Percentiles rank a stretch among this genome's conserved stretches.
Evolutionary conservation across 1,140 invertebrate species (phyloP).

Genomic region (Chrysomallon squamiferum): DNA sequence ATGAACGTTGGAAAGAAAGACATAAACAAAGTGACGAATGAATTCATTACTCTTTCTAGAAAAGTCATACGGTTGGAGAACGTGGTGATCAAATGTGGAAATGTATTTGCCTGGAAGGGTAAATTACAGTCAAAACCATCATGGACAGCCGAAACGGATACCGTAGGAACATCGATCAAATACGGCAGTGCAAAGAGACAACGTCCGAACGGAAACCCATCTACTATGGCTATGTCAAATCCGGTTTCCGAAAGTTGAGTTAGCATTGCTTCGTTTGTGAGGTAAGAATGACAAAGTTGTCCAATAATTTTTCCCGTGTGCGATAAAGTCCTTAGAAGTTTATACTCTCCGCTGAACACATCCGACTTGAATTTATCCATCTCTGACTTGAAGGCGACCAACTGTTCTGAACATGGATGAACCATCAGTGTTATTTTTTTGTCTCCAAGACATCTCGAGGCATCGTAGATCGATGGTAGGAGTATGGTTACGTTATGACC

Average conservation of each 20-base stretch:
- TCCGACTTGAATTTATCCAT: neutral
- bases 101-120: neutral
- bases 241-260: neutral
- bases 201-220: neutral
- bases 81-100: neutral
- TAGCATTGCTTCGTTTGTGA: neutral
- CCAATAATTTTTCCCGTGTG: neutral
- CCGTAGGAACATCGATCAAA: neutral
- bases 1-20: too few relatives aligned
- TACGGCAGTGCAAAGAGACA: neutral
- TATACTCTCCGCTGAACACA: neutral
- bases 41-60: neutral
- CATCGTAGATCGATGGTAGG: neutral
- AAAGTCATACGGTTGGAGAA: neutral
- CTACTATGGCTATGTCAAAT: neutral
- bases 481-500: slow-evolving; percentile 14
- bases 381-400: neutral
- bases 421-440: neutral
- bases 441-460: neutral
- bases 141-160: neutral
- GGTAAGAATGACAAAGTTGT: neutral
- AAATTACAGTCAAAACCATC: neutral
- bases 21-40: neutral
- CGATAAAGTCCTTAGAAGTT: neutral
- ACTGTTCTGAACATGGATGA: too few relatives aligned